Evolutionary conservation across 1,140 invertebrate genomes (phyloP), one percentile per base, ranked within the genome.

Genomic region (Acromyrmex echinatior): DNA sequence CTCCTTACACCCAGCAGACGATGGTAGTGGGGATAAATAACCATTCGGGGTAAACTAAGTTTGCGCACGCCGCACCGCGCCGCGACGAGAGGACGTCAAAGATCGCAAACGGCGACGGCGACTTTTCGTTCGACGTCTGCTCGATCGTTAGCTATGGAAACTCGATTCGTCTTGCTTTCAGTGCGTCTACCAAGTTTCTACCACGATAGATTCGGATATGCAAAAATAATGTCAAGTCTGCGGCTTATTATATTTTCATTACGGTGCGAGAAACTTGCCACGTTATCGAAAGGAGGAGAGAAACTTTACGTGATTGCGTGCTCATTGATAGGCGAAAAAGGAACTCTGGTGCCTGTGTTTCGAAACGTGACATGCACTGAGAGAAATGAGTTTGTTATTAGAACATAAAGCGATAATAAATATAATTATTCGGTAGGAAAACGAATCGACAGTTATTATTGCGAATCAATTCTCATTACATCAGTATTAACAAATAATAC

Each of bases 41-140:
- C 86, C 79, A 85, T 76, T 84, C 66, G 65, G 58, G 63, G 86
- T 90, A 90, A 90, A 90, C 89, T 90, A 90, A 90, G 89, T 90
- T 90, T 90, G 73, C 60, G 21, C 88, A 60, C 49, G 62, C 53
- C 58, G 66, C 49, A 56, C 53, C 58, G 68, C 60, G 63, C 28
- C 68, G 65, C 65, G 56, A 62, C 53, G 56, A 62, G 56, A 53
- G 21, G 28, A 79, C 39, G 88, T 87, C 70, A 35, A 65, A 70
- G 62, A 25, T 82, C 63, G 68, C 68, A 56, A 89, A 63, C 63
- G 85, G 45, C 66, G 56, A 12, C 31, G 51, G 60, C 58, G 88
- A 87, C 68, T 90, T 39, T 63, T 86, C 86, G 74, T 76, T 87
- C 84, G 85, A 78, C 84, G 71, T 45, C 39, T 12, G 87, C 86